Conservation (phyloP, 2,113 vertebrate species). For the Glareola pratincola region DNA sequence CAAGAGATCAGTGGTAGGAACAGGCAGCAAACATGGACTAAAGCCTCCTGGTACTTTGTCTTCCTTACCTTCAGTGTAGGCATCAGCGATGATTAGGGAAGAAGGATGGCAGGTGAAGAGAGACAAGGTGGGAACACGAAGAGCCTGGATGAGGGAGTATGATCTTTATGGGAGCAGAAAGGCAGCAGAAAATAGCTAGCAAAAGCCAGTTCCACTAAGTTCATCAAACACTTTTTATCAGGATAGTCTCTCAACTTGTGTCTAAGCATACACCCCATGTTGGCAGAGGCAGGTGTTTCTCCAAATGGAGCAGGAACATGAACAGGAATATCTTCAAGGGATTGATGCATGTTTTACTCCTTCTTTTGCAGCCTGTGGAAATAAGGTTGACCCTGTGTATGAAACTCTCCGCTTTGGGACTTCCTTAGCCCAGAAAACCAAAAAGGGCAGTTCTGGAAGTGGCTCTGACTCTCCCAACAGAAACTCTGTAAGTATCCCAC, state of each 20-base stretch:
- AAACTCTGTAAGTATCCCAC: constrained; percentile 83
- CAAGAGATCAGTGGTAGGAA: not conserved
- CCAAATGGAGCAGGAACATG: not conserved
- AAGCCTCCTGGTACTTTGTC: not conserved
- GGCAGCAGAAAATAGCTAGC: not conserved
- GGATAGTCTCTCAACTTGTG: not conserved
- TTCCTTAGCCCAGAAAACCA: constrained; percentile 93
- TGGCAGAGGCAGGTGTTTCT: not conserved
- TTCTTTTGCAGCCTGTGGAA: constrained; percentile 87
- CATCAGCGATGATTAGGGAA: not conserved
- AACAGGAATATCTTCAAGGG: not conserved
- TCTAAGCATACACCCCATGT: not conserved
- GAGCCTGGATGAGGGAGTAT: not conserved
- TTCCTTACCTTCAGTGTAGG: not conserved
- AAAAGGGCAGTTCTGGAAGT: constrained; percentile 84
- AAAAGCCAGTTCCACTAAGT: not conserved
- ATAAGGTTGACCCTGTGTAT: constrained; percentile 97
- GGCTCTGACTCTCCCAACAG: constrained; percentile 90
- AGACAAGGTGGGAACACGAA: not conserved
- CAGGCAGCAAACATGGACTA: not conserved
- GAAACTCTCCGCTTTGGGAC: constrained; percentile 96
- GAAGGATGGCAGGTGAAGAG: not conserved
- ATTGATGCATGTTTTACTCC: not conserved
- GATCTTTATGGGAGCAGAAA: not conserved
- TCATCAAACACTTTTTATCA: not conserved